Conservation (phyloP, 1,140 invertebrate species). For the Chironomus striatipennis region DNA sequence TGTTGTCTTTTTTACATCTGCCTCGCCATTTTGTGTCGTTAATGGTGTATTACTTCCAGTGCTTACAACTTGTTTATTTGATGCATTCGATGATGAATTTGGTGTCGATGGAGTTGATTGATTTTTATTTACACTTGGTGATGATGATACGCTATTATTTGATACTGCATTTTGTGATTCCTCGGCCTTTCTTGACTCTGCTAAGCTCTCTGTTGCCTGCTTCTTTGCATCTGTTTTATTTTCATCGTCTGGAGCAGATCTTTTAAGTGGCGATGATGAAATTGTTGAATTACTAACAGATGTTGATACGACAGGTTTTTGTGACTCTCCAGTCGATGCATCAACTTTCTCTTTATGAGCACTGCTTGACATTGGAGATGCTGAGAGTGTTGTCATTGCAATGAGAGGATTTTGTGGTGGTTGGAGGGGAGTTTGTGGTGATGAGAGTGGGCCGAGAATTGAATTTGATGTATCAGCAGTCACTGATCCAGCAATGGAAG, state of each 20-base stretch:
- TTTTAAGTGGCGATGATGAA: constrained; percentile 28
- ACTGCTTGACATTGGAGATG: not conserved
- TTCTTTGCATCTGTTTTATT: constrained; percentile 29
- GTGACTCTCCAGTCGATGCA: not conserved
- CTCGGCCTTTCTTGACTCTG: not conserved
- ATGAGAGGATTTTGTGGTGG: constrained; percentile 37
- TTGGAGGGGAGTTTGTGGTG: constrained; percentile 26
- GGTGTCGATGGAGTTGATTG: not conserved
- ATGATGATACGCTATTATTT: not conserved
- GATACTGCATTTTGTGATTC: not conserved
- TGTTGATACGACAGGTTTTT: not conserved
- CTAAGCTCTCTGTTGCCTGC: constrained; percentile 27
- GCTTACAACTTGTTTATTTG: not conserved
- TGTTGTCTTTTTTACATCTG: constrained; percentile 29
- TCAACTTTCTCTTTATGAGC: not conserved
- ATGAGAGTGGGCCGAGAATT: constrained; percentile 12
- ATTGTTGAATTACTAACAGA: not conserved
- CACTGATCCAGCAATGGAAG: not conserved
- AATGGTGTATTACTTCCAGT: constrained; percentile 25
- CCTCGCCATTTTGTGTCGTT: constrained; percentile 28
- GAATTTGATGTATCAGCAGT: not conserved
- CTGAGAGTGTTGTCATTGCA: constrained; percentile 34
- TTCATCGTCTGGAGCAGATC: constrained; percentile 26
- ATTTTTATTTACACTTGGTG: constrained; percentile 10
- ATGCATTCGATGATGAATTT: constrained; percentile 20